Percentiles rank a stretch among this genome's conserved stretches.
Conservation (phyloP, 2,888 invertebrate genomes). For the Drosophila testacea region DNA sequence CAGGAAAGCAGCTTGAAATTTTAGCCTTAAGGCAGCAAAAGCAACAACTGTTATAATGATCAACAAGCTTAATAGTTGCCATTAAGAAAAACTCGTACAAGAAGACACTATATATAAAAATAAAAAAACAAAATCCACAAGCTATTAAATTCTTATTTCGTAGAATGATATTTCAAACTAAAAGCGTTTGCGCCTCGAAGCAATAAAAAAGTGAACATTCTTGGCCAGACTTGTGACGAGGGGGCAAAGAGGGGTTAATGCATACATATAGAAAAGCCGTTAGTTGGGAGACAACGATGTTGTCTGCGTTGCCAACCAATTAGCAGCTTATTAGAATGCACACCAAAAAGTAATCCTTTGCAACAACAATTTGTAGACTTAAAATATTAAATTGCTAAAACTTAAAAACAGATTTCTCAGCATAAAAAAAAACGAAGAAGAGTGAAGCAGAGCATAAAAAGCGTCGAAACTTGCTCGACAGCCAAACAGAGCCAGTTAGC, state of each 20-base stretch:
- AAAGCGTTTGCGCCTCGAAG: conserved; percentile 61
- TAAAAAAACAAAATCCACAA: conserved; percentile 31
- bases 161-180: conserved; percentile 76
- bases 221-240: background rate
- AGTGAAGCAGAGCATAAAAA: conserved; percentile 24
- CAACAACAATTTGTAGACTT: conserved; percentile 77
- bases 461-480: conserved; percentile 48
- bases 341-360: conserved; percentile 70
- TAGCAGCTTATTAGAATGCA: conserved; percentile 79
- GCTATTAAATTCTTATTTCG: conserved; percentile 75
- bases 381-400: conserved; percentile 79
- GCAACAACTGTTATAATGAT: conserved; percentile 33
- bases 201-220: conserved; percentile 8
- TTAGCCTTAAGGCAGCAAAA: conserved; percentile 27
- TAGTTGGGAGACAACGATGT: conserved; percentile 41
- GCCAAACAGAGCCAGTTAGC: conserved; percentile 25
- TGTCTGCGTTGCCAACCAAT: conserved; percentile 72
- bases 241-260: conserved; percentile 7
- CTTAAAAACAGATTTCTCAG: conserved; percentile 78
- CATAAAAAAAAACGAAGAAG: conserved; percentile 32
- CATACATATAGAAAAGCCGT: conserved; percentile 51
- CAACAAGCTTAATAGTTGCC: conserved; percentile 63
- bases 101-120: conserved; percentile 4
- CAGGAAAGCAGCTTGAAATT: conserved; percentile 32
- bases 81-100: conserved; percentile 45